Evolutionary conservation across 1,140 invertebrate species (phyloP), one percentile per base, ranked within the genome.

Genomic region (Xylocopa sonorina): DNA sequence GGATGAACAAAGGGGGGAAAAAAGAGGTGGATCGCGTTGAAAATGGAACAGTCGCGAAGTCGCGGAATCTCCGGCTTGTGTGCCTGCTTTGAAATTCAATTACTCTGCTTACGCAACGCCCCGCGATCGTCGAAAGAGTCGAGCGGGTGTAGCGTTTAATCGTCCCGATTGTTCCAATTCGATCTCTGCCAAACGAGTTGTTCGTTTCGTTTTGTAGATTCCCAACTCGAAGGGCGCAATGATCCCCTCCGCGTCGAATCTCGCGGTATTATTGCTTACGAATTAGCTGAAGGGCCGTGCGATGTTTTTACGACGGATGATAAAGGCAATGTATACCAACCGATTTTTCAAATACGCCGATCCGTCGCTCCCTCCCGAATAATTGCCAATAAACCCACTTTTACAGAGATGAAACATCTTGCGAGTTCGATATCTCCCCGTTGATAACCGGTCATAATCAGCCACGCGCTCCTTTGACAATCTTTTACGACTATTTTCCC

Each of bases 321-420:
- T 71, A 71, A 71, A 71, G 57, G 18, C 6, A 18, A 57, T n/a
- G n/a, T n/a, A n/a, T 34, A 27, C 1, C 10, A 38, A 32, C 51
- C 51, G 68, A 71, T 71, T 58, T 18, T 71, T 9, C 24, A 71
- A 43, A 71, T 51, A 43, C 41, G 34, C 34, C 51, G 24, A 29
- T 16, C 29, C 51, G 38, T 12, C 12, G 34, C n/a, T 57, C 51
- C n/a, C 46, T 10, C 43, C 27, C 27, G 46, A 76, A 67, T 75
- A 53, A 75, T 76, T 55, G 73, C 6, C 62, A 34, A 67, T 76
- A 76, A 76, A 76, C 62, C 62, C 62, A 76, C 50, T 76, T 76
- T 57, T 53, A 29, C 58, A 38, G 6, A 48, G 41, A 10, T n/a
- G 10, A 21, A 67, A n/a, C 18, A 16, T 5, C 43, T 48, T 16